Conservation (phyloP, 2,113 vertebrate genomes). For the Colossoma macropomum region DNA sequence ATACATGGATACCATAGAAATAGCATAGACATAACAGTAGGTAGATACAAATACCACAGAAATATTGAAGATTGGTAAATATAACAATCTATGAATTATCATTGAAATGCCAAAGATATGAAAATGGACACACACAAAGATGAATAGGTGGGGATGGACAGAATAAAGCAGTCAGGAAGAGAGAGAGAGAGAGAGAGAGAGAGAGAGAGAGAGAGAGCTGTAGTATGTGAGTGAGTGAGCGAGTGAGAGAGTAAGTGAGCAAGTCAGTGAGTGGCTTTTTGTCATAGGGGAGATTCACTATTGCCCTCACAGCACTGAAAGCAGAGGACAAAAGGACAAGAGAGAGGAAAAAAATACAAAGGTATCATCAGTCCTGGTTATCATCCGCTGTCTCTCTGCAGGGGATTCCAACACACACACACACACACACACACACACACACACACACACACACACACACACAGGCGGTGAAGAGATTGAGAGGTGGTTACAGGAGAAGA, state of each 20-base stretch:
- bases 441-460: slow-evolving; percentile 16
- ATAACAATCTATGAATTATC: too few relatives aligned
- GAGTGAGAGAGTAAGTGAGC: too few relatives aligned
- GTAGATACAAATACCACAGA: too few relatives aligned
- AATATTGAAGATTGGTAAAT: too few relatives aligned
- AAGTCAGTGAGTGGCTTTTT: neutral
- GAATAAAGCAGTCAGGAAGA: too few relatives aligned
- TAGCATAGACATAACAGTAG: too few relatives aligned
- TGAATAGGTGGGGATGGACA: too few relatives aligned
- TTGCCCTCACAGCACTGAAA: slow-evolving; percentile 25
- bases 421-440: slow-evolving; percentile 14
- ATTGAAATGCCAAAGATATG: too few relatives aligned
- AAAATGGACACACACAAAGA: too few relatives aligned
- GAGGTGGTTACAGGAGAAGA: neutral
- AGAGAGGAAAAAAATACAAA: slow-evolving; percentile 4
- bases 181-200: too few relatives aligned
- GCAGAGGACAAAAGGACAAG: slow-evolving; percentile 40
- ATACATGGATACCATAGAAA: too few relatives aligned
- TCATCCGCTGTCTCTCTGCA: slow-evolving; percentile 34
- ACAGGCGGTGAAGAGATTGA: neutral
- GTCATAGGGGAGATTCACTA: neutral
- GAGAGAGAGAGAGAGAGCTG: too few relatives aligned
- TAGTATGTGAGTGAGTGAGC: neutral
- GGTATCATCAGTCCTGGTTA: slow-evolving; percentile 45
- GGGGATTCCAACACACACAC: slow-evolving; percentile 5